phyloP scores from a whole-genome alignment of 2,888 invertebrate species.

The Polymixis lichenea region DNA sequence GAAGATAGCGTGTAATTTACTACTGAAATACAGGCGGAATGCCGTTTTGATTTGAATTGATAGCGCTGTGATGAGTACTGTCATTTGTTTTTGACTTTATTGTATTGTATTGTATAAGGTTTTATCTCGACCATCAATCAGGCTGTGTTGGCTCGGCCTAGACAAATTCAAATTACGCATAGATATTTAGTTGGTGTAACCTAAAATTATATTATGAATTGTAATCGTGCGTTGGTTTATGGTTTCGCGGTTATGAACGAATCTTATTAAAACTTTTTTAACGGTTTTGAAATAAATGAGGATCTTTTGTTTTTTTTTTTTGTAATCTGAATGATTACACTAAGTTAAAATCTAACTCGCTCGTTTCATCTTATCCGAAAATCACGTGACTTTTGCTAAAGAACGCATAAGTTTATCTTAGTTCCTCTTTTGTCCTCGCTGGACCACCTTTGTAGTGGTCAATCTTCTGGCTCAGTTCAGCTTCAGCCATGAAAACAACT shows the following conservation, averaged over 20 bases:
- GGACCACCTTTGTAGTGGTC: too few relatives aligned
- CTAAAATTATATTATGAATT: neutral
- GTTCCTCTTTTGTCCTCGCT: neutral
- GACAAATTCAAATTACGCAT: constrained; percentile 4
- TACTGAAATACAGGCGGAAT: constrained; percentile 26
- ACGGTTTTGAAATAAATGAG: too few relatives aligned
- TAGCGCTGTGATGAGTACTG: constrained; percentile 36
- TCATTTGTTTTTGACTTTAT: constrained; percentile 45
- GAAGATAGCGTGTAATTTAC: constrained; percentile 50
- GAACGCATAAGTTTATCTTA: neutral
- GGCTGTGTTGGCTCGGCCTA: constrained; percentile 2
- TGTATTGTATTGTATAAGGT: constrained; percentile 15
- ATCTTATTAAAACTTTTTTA: neutral
- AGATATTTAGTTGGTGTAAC: constrained; percentile 13
- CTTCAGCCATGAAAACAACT: neutral
- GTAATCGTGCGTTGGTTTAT: neutral
- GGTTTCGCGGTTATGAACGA: neutral
- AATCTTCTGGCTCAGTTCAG: neutral
- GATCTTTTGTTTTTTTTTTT: too few relatives aligned
- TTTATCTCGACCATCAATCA: constrained; percentile 51
- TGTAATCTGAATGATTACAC: too few relatives aligned
- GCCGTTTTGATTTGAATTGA: constrained; percentile 57
- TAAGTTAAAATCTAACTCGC: neutral
- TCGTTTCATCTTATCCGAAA: neutral
- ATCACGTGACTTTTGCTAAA: neutral